phyloP scores from a whole-genome alignment of 2,797 vertebrate species.

The Carduelis carduelis region DNA sequence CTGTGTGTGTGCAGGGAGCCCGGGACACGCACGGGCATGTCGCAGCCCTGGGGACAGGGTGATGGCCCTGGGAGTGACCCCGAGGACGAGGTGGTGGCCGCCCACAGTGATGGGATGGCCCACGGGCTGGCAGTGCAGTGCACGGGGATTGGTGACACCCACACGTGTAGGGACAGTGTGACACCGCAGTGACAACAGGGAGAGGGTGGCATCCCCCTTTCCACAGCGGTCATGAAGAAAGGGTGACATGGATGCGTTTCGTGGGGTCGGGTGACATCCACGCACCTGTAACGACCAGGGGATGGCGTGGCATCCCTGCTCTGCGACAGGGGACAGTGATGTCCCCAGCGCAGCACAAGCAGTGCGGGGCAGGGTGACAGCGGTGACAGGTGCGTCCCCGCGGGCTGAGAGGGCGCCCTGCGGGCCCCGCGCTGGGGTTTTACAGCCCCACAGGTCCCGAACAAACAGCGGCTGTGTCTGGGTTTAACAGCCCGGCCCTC shows the following conservation, averaged over 20 bases:
- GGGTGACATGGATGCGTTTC: background rate
- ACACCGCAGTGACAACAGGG: background rate
- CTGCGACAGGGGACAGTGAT: fast-evolving
- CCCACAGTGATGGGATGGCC: fast-evolving
- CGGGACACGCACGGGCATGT: fast-evolving
- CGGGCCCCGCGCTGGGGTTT: background rate
- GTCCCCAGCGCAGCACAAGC: fast-evolving
- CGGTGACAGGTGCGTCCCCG: background rate
- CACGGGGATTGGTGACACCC: background rate
- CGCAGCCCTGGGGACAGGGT: fast-evolving
- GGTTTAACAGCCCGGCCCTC: constrained; percentile 17
- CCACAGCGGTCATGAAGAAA: fast-evolving
- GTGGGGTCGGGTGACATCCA: fast-evolving
- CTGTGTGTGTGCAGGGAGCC: no score
- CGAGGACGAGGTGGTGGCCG: background rate
- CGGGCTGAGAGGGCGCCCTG: background rate
- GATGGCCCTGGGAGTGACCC: background rate
- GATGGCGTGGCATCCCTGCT: fast-evolving
- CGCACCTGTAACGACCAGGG: fast-evolving
- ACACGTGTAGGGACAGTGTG: fast-evolving
- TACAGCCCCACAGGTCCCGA: background rate
- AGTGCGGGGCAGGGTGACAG: background rate
- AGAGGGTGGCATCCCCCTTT: background rate
- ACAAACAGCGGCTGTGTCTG: constrained; percentile 56
- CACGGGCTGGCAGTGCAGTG: background rate